Base-by-base conservation (phyloP, 2,113 vertebrate genomes). In the Nestor notabilis region DNA sequence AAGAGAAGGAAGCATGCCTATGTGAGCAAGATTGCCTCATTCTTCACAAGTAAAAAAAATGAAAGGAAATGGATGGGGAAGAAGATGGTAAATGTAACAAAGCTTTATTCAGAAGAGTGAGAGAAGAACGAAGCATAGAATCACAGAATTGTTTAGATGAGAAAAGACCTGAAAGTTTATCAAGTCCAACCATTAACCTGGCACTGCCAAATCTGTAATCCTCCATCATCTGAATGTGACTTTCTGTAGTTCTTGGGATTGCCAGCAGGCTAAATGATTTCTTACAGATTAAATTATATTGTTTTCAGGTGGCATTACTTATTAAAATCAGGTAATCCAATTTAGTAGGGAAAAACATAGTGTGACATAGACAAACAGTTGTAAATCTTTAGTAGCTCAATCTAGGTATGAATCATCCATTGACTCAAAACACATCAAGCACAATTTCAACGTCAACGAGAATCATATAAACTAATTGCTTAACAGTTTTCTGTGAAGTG, bases 301-400 rank as follows among this genome's bases (percentile, higher is more conserved):
- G 95, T 76, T 80, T 95, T 92, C 58, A 87, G 72, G 49, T 77
- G 37, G 7, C 44, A 93, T 93, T 90, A 93, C 87, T 95, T 81
- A 95, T 93, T 95, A 87, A 96, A 9, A 53, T 83, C 61, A 86
- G 66, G 71, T 83, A 76, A 92, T 72, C 44, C 56, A 94, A 61
- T 86, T 86, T 95, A 69, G 70, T 43, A 86, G 23, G 13, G 33
- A 61, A 92, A 92, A 94, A 72, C 33, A 91, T 46, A 68, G 46
- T 11, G 7, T 43, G 44, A 60, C 52, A 79, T 3, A 76, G 66
- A 83, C 35, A 86, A 60, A 49, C 10, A 90, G 33, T 49, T 90
- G 44, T 84, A 94, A 90, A 94, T 72, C 56, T 68, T 58, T 31
- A 37, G 66, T 33, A 83, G 44, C 31, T 83, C 63, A 52, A 19